phyloP scores from a whole-genome alignment of 37 sponge, comb jelly and placozoan species.

The Cliona cf. orientalis region DNA sequence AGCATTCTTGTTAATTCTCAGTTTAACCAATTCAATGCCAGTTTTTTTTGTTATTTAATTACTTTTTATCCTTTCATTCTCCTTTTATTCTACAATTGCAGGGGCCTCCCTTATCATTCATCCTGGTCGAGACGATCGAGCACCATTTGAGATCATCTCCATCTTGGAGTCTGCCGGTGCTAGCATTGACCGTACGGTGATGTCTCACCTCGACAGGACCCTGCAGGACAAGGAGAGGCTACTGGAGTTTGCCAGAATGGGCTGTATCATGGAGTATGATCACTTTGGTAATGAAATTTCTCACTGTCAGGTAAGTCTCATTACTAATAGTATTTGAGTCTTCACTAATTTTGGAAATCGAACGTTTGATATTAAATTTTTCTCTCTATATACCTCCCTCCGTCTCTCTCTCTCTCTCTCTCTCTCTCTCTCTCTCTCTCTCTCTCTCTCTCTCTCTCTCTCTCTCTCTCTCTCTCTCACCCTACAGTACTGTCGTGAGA shows the following conservation, averaged over 20 bases:
- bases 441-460: too few relatives aligned
- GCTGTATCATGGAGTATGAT: slow-evolving; percentile 64
- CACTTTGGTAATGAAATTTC: slow-evolving; percentile 75
- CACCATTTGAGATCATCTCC: slow-evolving; percentile 55
- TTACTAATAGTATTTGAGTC: too few relatives aligned
- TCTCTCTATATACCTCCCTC: too few relatives aligned
- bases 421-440: too few relatives aligned
- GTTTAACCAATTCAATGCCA: too few relatives aligned
- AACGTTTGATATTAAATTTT: neutral
- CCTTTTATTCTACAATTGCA: neutral
- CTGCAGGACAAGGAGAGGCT: slow-evolving; percentile 14
- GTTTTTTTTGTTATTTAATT: too few relatives aligned
- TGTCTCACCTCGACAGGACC: slow-evolving; percentile 75
- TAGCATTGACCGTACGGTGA: slow-evolving; percentile 51
- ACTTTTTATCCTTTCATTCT: too few relatives aligned
- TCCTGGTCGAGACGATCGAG: slow-evolving; percentile 46
- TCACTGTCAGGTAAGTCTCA: slow-evolving; percentile 70
- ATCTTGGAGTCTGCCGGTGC: slow-evolving; percentile 47
- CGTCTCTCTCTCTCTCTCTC: neutral
- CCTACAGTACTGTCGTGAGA: too few relatives aligned
- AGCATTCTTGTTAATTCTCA: neutral
- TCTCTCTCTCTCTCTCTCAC: too few relatives aligned
- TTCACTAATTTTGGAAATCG: too few relatives aligned
- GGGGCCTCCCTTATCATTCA: slow-evolving; percentile 75
- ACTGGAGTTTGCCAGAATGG: slow-evolving; percentile 55